Evolutionary conservation across 2,797 vertebrate species (phyloP).

Genomic region (Eulemur rubriventer): DNA sequence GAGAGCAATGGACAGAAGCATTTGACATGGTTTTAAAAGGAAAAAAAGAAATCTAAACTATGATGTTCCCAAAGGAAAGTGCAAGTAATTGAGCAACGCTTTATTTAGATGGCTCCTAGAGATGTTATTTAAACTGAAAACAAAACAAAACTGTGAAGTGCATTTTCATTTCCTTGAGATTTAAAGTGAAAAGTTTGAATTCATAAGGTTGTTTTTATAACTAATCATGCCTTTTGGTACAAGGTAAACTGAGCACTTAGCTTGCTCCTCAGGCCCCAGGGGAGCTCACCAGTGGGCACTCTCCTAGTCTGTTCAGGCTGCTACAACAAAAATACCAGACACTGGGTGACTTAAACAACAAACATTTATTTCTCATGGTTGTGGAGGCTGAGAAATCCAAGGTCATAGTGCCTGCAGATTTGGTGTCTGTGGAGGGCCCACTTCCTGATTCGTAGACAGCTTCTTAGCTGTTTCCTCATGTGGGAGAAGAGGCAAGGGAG

Average conservation of each 20-base stretch:
- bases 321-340: background rate
- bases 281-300: background rate
- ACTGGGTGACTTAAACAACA: background rate
- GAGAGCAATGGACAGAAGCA: slow-evolving; percentile 36
- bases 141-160: background rate
- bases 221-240: slow-evolving; percentile 44
- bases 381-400: background rate
- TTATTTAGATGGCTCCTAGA: slow-evolving; percentile 53
- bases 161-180: slow-evolving; percentile 60
- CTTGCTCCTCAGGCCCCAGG: background rate
- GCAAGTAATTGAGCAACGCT: slow-evolving; percentile 52
- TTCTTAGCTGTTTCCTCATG: background rate
- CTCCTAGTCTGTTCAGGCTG: background rate
- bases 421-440: background rate
- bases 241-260: slow-evolving; percentile 33
- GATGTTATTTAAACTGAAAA: slow-evolving; percentile 29
- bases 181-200: slow-evolving; percentile 50
- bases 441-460: background rate
- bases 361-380: background rate
- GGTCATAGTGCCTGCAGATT: background rate
- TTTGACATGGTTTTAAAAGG: slow-evolving; percentile 37
- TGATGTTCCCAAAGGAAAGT: slow-evolving; percentile 55
- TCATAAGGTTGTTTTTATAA: slow-evolving; percentile 48
- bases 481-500: background rate
- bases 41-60: slow-evolving; percentile 45